These are phyloP conservation scores for Paramormyrops hopkinsi DNA, from an alignment of 2,797 vertebrate species.

Conservation along the genomic window DNA sequence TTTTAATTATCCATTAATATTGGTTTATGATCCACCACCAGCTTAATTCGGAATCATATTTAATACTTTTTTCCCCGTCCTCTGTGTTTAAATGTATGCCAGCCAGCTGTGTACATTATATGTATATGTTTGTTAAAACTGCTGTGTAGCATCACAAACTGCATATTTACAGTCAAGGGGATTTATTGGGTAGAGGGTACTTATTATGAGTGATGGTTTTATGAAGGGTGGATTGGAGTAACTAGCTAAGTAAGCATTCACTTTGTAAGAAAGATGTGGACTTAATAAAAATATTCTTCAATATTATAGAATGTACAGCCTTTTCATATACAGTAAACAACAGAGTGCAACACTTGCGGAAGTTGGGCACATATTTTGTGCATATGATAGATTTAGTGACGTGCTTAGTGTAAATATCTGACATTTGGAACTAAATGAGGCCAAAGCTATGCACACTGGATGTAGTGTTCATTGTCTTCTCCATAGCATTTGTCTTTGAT, in stretches of 20 bases:
- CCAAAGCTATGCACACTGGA: not conserved
- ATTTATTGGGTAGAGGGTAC: not conserved
- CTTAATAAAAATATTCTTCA: constrained; percentile 2
- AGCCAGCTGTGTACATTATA: not conserved
- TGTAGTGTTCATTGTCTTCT: not conserved
- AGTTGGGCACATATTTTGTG: not conserved
- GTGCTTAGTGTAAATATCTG: not conserved
- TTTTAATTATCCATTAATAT: not conserved
- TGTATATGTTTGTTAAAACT: constrained; percentile 7
- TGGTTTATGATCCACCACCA: not conserved
- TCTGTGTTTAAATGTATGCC: not conserved
- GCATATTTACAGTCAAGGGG: not conserved
- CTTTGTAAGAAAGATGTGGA: constrained; percentile 5
- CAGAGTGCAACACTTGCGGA: not conserved
- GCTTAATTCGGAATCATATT: not conserved
- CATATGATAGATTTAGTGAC: not conserved
- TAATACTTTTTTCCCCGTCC: not conserved
- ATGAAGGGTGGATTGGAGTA: not conserved
- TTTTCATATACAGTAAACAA: not conserved
- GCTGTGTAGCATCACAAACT: not conserved
- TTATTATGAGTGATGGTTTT: not conserved
- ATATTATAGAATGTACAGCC: constrained; percentile 8
- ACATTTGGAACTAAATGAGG: not conserved
- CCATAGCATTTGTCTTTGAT: not conserved
- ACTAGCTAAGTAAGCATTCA: not conserved